phyloP scores from a whole-genome alignment of 2,888 invertebrate genomes.

The Pasiphila rectangulata region DNA sequence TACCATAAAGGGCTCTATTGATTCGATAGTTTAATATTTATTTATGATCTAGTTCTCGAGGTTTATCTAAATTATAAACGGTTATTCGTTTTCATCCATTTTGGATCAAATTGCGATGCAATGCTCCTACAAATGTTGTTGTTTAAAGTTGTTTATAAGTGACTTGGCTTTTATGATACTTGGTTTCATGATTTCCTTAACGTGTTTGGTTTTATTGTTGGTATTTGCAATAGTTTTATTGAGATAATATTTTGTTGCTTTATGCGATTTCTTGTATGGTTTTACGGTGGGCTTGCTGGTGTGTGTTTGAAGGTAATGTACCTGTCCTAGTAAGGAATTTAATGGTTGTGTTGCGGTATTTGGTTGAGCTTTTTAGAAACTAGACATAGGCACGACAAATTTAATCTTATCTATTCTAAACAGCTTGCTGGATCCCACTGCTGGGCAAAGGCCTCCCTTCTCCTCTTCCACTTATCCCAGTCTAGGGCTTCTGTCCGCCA shows the following conservation, averaged over 20 bases:
- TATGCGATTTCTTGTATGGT: conserved; percentile 2
- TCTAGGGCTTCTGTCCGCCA: no score
- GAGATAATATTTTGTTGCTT: conserved; percentile 8
- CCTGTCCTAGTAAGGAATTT: not conserved
- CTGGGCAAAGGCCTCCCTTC: no score
- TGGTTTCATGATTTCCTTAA: conserved; percentile 12
- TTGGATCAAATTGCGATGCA: conserved; percentile 12
- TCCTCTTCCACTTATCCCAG: no score
- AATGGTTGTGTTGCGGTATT: no score
- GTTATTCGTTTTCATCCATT: conserved; percentile 16
- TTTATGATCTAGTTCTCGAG: conserved; percentile 36
- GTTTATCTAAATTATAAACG: conserved; percentile 22
- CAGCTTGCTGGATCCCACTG: no score
- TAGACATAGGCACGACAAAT: no score
- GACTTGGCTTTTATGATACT: conserved; percentile 7
- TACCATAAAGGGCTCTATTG: conserved; percentile 47
- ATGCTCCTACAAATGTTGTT: conserved; percentile 9
- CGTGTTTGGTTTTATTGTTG: conserved; percentile 8
- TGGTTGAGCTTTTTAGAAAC: no score
- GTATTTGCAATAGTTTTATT: conserved; percentile 18
- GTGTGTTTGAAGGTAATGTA: conserved; percentile 1
- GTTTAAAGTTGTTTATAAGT: conserved; percentile 1
- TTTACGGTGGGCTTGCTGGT: conserved; percentile 2
- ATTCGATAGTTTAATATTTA: conserved; percentile 48
- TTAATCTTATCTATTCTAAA: no score